Conservation (phyloP, 2,797 vertebrate species). For the Nothura maculosa region DNA sequence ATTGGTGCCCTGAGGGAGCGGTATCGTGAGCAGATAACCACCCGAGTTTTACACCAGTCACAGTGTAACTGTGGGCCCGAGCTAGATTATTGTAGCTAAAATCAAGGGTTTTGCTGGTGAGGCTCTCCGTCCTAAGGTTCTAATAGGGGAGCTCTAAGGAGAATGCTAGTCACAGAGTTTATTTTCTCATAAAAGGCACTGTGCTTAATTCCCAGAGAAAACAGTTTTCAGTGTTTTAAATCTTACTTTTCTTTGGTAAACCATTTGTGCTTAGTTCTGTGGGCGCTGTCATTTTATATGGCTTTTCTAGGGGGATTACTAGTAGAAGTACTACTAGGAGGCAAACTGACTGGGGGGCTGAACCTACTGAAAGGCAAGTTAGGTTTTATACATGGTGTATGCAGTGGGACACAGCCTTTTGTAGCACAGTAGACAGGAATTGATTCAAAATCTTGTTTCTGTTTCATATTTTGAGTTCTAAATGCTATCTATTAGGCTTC, state of each 20-base stretch:
- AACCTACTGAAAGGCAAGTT: neutral
- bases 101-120: neutral
- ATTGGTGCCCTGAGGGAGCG: constrained; percentile 41
- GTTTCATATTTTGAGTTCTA: neutral
- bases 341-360: neutral
- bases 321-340: neutral
- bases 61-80: neutral
- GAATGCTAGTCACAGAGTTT: neutral
- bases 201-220: neutral
- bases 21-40: neutral
- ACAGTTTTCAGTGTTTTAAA: neutral
- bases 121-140: neutral
- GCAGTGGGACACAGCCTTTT: neutral
- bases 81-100: neutral
- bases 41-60: neutral
- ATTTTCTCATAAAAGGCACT: neutral
- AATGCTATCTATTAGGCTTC: neutral
- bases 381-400: no score
- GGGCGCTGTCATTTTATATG: neutral
- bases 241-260: neutral
- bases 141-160: neutral
- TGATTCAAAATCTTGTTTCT: neutral
- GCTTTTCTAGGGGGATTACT: neutral
- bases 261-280: neutral
- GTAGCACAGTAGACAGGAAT: neutral